Evolutionary conservation across 2,888 invertebrate species (phyloP).

Genomic region (Andrena flavipes): DNA sequence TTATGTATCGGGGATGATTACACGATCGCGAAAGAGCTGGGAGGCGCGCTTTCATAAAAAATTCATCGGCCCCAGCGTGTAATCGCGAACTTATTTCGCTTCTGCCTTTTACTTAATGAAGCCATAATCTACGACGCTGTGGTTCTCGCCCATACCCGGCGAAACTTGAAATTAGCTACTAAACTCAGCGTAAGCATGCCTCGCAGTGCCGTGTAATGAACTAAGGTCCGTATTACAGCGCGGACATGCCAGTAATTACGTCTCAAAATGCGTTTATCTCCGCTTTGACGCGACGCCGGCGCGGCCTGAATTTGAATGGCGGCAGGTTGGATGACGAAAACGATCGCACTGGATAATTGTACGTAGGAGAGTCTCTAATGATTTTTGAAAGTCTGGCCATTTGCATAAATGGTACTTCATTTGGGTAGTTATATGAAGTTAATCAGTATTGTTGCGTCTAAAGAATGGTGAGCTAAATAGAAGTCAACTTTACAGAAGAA

Average conservation of each 20-base stretch:
- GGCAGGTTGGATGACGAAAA: not conserved
- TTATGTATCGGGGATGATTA: slow-evolving; percentile 63
- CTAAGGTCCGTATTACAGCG: slow-evolving; percentile 20
- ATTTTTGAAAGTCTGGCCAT: too few relatives aligned
- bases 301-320: slow-evolving; percentile 30
- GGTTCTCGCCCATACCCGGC: slow-evolving; percentile 21
- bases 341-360: not conserved
- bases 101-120: slow-evolving; percentile 51
- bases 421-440: too few relatives aligned
- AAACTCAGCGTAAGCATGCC: slow-evolving; percentile 43
- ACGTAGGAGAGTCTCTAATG: too few relatives aligned
- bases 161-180: slow-evolving; percentile 42
- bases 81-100: slow-evolving; percentile 30
- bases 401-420: too few relatives aligned
- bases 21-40: slow-evolving; percentile 40
- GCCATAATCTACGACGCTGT: slow-evolving; percentile 42
- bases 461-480: too few relatives aligned
- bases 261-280: slow-evolving; percentile 8
- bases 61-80: slow-evolving; percentile 51
- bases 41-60: slow-evolving; percentile 41
- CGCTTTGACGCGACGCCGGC: slow-evolving; percentile 9
- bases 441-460: too few relatives aligned
- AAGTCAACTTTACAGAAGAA: too few relatives aligned
- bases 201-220: slow-evolving; percentile 21
- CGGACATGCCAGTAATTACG: slow-evolving; percentile 47